Percentiles rank a stretch among this genome's conserved stretches.
These are phyloP conservation scores for Python bivittatus DNA, from an alignment of 2,113 vertebrate species.

Conservation along the genomic window DNA sequence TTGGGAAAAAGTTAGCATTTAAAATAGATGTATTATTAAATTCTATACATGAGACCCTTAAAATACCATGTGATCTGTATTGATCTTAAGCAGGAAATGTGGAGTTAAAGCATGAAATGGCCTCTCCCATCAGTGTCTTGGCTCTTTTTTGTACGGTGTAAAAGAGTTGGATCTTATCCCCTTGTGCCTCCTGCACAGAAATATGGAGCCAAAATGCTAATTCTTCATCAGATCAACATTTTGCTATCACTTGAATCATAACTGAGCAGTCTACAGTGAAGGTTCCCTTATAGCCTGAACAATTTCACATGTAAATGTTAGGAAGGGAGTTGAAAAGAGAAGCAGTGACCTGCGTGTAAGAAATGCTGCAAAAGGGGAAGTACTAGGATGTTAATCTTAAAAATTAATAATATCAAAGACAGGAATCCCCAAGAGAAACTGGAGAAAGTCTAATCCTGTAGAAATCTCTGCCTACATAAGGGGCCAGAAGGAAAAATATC, in stretches of 20 bases:
- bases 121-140: rapidly evolving
- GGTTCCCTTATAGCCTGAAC: neutral
- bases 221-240: neutral
- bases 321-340: no score
- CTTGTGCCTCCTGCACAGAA: neutral
- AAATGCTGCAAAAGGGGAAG: neutral
- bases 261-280: no score
- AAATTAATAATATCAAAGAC: neutral
- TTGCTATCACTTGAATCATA: neutral
- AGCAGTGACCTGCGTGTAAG: neutral
- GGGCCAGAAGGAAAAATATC: neutral
- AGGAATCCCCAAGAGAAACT: neutral
- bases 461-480: neutral
- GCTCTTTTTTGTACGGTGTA: neutral
- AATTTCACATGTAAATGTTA: neutral
- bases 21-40: conserved; percentile 23
- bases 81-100: conserved; percentile 19
- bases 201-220: neutral
- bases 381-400: neutral
- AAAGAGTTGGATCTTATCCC: neutral
- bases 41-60: conserved; percentile 15
- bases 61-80: conserved; percentile 15
- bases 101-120: neutral
- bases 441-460: neutral
- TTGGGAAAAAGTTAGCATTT: neutral